Base-by-base conservation (phyloP, 2,113 vertebrate genomes). In the Carassius gibelio region DNA sequence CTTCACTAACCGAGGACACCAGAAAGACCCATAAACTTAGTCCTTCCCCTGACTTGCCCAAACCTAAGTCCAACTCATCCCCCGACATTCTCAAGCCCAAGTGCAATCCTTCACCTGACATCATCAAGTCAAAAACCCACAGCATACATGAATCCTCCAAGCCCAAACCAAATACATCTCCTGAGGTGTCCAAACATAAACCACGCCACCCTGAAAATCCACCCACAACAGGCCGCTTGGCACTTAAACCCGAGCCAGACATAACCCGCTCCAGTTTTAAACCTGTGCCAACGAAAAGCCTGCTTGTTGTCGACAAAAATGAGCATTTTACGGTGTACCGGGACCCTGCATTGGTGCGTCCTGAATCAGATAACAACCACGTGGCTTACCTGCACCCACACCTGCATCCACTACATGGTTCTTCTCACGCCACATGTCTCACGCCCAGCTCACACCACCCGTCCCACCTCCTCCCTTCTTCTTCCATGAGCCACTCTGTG, bases 301-400 rank as follows among this genome's bases (percentile, higher is more conserved):
- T 97, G 61, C 96, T 99, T 90, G 45, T 99, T 76, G 97, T 99
- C 81, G 97, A 99, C 92, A 99, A 97, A 94, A 99, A 99, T 0
- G 98, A 99, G 92, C 97, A 97, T 92, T 99, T 99, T 92, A 99
- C 96, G 3, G 95, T 98, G 88, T 99, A 99, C 93, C 96, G 98
- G 89, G 98, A 99, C 93, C 97, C 98, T 74, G 96, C 96, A n/a
- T 95, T 99, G 91, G 94, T 98, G 88, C 96, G 96, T 84, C 95
- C 96, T 61, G 96, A 98, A 84, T 87, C 96, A 50, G 97, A 97
- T 91, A 93, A 95, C 88, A 99, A 98, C 92, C 97, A 97, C 80
- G 94, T 98, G 89, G 93, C 98, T 52, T 99, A 97, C 86, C 95
- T 98, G 90, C 97, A 96, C 90, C 96, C 97, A 83, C 98, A 98